Evolutionary conservation across 2,113 vertebrate species (phyloP), one percentile per base, ranked within the genome.

Genomic region (Macroglossus sobrinus): DNA sequence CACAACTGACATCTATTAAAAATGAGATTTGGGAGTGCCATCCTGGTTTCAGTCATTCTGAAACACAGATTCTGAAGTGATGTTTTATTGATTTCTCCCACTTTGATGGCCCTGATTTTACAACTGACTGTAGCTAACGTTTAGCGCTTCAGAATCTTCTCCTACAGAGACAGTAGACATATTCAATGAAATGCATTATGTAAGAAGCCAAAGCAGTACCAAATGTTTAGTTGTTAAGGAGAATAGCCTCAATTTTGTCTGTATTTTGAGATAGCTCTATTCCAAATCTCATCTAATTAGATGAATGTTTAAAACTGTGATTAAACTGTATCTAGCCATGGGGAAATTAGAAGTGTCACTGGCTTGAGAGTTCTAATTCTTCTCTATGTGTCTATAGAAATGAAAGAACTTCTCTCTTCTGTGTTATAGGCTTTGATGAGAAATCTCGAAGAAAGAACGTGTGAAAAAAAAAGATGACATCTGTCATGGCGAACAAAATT

Each of bases 401-500:
- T 16, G 63, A 61, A 38, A 80, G 15, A 0, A 63, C 26, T 71
- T 22, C 79, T 87, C 14, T 64, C 16, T 28, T 94, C n/a, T 87
- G 28, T 89, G 8, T 94, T 97, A n/a, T 55, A 92, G 86, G 28
- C 1, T 84, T 69, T 64, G 33, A 1, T 53, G 38, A 57, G 94
- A 74, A 95, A 61, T 43, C 72, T 38, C 21, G 66, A 78, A 84
- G 80, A 84, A 63, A 81, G 0, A 57, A 68, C 87, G 89, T 74
- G 85, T 76, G 61, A 35, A n/a, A 69, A n/a, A 43, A 71, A 91
- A 96, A 87, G 59, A 92, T 97, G 66, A 98, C 97, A 89, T 78
- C 11, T 2, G 2, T 30, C 33, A 9, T 61, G 5, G n/a, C 61
- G 21, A 24, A 47, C 53, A 89, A 63, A 93, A 91, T 40, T 61